Evolutionary conservation across 2,797 vertebrate genomes (phyloP).

Genomic region (Heliangelus exortis): DNA sequence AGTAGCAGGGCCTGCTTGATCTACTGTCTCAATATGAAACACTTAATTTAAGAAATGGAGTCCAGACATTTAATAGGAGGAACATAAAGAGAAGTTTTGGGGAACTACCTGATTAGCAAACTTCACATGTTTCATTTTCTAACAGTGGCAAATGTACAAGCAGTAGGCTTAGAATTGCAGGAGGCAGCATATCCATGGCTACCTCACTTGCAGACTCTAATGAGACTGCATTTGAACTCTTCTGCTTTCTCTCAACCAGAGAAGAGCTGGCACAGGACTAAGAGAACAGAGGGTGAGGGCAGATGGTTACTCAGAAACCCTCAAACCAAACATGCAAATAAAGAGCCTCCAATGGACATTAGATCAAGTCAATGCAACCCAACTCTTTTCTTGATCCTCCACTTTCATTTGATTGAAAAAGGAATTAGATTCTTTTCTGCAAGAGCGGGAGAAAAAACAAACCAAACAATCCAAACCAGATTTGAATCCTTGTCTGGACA

Average conservation of each 20-base stretch:
- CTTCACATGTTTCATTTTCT: background rate
- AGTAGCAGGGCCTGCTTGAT: constrained; percentile 13
- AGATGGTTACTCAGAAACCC: background rate
- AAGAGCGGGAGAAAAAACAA: background rate
- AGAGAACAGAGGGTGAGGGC: background rate
- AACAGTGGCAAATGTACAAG: background rate
- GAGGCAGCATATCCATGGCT: background rate
- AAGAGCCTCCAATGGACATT: background rate
- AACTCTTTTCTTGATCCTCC: background rate
- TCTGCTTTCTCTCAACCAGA: background rate
- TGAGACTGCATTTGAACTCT: background rate
- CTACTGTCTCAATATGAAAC: constrained; percentile 30
- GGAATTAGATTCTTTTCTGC: background rate
- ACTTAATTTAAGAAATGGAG: constrained; percentile 31
- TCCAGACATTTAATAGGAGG: constrained; percentile 2
- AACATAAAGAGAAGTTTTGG: constrained; percentile 22
- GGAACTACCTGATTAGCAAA: constrained; percentile 8
- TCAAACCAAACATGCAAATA: background rate
- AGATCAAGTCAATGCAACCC: background rate
- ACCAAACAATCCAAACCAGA: background rate
- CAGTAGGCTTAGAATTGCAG: constrained; percentile 1
- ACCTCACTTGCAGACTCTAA: background rate
- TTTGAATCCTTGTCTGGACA: background rate
- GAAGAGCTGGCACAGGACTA: background rate
- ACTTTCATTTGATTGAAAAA: background rate